phyloP scores from a whole-genome alignment of 2,888 invertebrate species.

The Blastobasis lacticolella region DNA sequence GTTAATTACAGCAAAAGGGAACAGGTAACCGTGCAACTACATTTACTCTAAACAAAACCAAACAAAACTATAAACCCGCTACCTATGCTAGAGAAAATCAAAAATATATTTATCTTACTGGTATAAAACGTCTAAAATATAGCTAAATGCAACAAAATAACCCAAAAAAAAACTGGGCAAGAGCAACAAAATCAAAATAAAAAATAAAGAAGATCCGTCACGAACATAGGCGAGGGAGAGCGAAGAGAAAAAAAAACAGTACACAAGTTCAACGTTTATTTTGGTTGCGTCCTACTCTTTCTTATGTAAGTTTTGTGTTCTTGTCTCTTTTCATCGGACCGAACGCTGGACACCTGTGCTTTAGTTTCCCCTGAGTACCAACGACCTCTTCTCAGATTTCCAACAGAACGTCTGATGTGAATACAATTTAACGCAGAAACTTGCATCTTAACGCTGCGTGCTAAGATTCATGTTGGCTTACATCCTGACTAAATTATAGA shows the following conservation, averaged over 20 bases:
- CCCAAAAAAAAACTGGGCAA: slow-evolving; percentile 53
- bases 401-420: slow-evolving; percentile 41
- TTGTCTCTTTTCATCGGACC: slow-evolving; percentile 47
- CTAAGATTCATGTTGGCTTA: slow-evolving; percentile 28
- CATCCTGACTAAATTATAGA: slow-evolving; percentile 39
- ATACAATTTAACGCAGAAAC: slow-evolving; percentile 25
- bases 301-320: slow-evolving; percentile 26
- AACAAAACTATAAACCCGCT: not conserved
- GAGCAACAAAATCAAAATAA: slow-evolving; percentile 58
- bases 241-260: slow-evolving; percentile 61
- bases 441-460: slow-evolving; percentile 23
- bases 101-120: slow-evolving; percentile 38
- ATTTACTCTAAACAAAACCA: not conserved
- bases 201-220: slow-evolving; percentile 64
- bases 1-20: slow-evolving; percentile 23
- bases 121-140: slow-evolving; percentile 55
- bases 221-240: slow-evolving; percentile 74
- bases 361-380: slow-evolving; percentile 74
- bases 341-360: slow-evolving; percentile 75
- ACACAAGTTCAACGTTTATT: slow-evolving; percentile 74
- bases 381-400: slow-evolving; percentile 59
- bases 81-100: not conserved
- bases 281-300: slow-evolving; percentile 60
- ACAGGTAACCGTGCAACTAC: no score
- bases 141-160: slow-evolving; percentile 70